Evolutionary conservation across 2,888 invertebrate genomes (phyloP).

Genomic region (Podotricha telesiphe): DNA sequence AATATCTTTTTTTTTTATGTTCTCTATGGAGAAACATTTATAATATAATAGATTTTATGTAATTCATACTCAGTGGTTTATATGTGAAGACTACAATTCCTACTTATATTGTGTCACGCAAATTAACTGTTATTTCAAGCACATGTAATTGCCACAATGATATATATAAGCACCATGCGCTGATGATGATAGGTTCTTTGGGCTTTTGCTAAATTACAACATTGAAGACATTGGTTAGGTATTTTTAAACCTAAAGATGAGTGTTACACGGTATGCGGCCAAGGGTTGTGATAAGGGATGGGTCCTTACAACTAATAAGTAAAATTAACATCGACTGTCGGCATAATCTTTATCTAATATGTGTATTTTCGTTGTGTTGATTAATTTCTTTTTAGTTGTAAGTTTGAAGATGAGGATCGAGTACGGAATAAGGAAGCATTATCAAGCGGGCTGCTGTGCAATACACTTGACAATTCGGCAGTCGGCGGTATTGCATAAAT

Average conservation of each 20-base stretch:
- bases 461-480: conserved; percentile 31
- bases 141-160: conserved; percentile 69
- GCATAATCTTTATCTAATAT: not conserved
- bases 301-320: conserved; percentile 26
- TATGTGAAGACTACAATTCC: conserved; percentile 1
- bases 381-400: conserved; percentile 26
- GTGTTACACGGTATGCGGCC: conserved; percentile 75
- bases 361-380: not conserved
- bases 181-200: conserved; percentile 54
- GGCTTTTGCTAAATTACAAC: conserved; percentile 24
- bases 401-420: conserved; percentile 46
- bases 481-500: conserved; percentile 10
- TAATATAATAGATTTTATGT: too few species aligned
- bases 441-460: conserved; percentile 54
- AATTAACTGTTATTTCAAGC: conserved; percentile 47
- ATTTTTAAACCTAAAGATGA: conserved; percentile 61
- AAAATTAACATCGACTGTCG: too few species aligned
- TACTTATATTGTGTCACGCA: conserved; percentile 6
- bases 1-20: too few species aligned
- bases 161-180: conserved; percentile 77
- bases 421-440: conserved; percentile 67
- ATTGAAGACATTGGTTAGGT: conserved; percentile 45
- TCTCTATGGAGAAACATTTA: not conserved
- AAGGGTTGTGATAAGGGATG: conserved; percentile 40
- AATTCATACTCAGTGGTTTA: too few species aligned